phyloP scores from a whole-genome alignment of 2,797 vertebrate genomes.

The Hippocampus kuda region DNA sequence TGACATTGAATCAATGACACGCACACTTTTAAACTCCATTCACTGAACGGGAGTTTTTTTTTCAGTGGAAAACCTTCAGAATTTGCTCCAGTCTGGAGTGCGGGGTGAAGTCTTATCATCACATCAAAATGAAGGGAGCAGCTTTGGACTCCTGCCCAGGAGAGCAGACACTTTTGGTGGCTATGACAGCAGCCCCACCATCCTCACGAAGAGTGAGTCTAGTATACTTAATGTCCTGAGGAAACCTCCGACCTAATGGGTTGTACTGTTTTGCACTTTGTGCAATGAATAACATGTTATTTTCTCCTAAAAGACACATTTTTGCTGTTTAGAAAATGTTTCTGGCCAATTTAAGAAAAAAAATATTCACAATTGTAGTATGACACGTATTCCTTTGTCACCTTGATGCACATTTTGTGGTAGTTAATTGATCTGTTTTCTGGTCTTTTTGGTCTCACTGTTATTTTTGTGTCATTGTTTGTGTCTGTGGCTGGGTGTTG shows the following conservation, averaged over 20 bases:
- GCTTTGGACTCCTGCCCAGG: constrained; percentile 57
- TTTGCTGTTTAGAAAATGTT: constrained; percentile 13
- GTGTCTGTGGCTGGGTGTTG: constrained; percentile 18
- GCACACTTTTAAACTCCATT: neutral
- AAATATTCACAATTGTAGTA: neutral
- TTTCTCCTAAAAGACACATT: neutral
- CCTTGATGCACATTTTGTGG: constrained; percentile 4
- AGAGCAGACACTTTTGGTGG: constrained; percentile 86
- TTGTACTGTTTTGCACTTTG: constrained; percentile 13
- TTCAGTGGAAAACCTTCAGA: constrained; percentile 87
- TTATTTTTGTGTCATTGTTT: constrained; percentile 21
- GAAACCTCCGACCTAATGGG: constrained; percentile 21
- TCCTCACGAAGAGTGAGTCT: constrained; percentile 74
- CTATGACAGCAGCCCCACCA: constrained; percentile 66
- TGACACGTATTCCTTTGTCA: constrained; percentile 12
- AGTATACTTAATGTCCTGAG: constrained; percentile 6
- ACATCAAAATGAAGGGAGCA: constrained; percentile 53
- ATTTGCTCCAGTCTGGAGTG: constrained; percentile 69
- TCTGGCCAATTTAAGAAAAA: neutral
- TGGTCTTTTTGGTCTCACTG: constrained; percentile 16
- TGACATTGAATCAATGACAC: neutral
- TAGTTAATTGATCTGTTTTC: constrained; percentile 20
- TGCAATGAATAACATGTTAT: constrained; percentile 6
- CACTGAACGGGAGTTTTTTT: neutral
- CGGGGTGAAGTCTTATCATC: constrained; percentile 35